These are phyloP conservation scores for Kryptopterus vitreolus DNA, from an alignment of 2,797 vertebrate species.

Conservation along the genomic window DNA sequence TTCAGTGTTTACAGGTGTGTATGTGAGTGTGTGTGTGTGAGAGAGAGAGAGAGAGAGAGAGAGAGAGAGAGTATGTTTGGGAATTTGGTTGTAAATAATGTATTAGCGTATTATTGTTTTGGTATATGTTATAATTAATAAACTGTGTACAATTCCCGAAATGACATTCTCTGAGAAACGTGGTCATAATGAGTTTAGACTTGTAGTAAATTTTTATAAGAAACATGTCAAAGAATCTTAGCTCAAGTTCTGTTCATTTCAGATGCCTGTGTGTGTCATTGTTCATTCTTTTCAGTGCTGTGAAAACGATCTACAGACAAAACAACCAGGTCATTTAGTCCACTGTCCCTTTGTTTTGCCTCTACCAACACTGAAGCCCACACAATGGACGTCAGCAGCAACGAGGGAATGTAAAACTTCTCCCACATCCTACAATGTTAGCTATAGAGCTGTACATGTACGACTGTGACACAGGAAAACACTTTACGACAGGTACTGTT, in stretches of 20 bases:
- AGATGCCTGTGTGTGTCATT: neutral
- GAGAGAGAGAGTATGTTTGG: no score
- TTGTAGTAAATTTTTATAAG: neutral
- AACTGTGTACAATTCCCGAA: neutral
- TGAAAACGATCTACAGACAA: slow-evolving; percentile 1
- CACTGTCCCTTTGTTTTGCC: slow-evolving; percentile 55
- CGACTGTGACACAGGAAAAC: neutral
- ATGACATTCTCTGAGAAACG: neutral
- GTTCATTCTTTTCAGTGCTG: neutral
- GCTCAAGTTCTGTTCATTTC: neutral
- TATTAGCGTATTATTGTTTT: neutral
- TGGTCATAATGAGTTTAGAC: neutral
- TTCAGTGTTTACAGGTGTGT: no score
- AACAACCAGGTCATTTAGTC: slow-evolving; percentile 63
- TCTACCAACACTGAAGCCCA: slow-evolving; percentile 54
- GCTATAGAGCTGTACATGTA: neutral
- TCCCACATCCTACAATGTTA: slow-evolving; percentile 16
- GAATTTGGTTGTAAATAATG: no score
- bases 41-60: no score
- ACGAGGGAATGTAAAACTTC: slow-evolving; percentile 50
- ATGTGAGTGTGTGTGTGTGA: no score
- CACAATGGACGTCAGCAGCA: slow-evolving; percentile 49
- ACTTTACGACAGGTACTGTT: slow-evolving; percentile 9
- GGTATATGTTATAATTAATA: neutral
- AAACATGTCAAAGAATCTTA: neutral